phyloP scores from a whole-genome alignment of 1,140 invertebrate species.

The Bombus superbus region DNA sequence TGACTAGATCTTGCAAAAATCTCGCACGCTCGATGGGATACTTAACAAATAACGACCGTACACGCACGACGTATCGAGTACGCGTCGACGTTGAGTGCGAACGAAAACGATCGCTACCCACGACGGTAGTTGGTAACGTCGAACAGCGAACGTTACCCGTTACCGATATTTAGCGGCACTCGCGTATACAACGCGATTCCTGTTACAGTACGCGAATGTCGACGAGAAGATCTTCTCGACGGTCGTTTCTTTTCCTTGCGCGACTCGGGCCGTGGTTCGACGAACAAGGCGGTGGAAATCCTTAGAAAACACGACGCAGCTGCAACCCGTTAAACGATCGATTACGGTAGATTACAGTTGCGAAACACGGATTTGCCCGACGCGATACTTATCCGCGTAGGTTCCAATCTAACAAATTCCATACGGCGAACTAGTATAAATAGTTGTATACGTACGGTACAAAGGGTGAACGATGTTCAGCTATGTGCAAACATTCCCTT shows the following conservation, averaged over 20 bases:
- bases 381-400: neutral
- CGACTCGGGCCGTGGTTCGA: neutral
- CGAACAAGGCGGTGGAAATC: neutral
- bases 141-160: neutral
- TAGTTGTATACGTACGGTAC: neutral
- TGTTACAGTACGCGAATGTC: neutral
- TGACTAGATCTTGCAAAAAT: conserved; percentile 53
- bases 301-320: neutral
- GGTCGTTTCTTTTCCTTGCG: neutral
- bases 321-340: neutral
- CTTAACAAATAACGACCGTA: conserved; percentile 38
- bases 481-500: conserved; percentile 7
- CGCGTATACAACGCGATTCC: neutral
- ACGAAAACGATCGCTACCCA: neutral
- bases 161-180: neutral
- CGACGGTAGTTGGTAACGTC: neutral
- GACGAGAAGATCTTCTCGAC: neutral
- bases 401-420: conserved; percentile 33
- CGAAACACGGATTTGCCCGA: neutral
- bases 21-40: conserved; percentile 7
- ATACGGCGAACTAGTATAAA: neutral
- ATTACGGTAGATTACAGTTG: neutral
- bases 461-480: too few species aligned
- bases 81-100: neutral
- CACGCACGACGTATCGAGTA: conserved; percentile 14